Evolutionary conservation across 2,888 invertebrate species (phyloP).

Genomic region (Crioceris asparagi): DNA sequence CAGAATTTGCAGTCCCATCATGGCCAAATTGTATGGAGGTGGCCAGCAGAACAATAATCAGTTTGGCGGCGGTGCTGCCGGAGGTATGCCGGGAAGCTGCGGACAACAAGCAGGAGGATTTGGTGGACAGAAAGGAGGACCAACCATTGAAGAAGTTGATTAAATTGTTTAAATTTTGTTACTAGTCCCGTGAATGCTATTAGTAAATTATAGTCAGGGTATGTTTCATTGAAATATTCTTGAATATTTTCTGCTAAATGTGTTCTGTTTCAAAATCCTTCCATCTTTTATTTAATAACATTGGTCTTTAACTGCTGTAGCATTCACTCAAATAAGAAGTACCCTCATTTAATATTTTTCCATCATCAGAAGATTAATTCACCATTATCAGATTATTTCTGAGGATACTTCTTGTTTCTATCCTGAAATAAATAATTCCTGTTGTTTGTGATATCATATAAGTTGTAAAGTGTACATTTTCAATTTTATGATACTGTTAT

Average conservation of each 20-base stretch:
- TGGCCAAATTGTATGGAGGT: conserved; percentile 43
- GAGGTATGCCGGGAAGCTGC: conserved; percentile 8
- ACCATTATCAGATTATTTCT: no score
- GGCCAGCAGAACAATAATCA: conserved; percentile 18
- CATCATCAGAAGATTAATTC: no score
- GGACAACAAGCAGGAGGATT: conserved; percentile 11
- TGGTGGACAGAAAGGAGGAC: conserved; percentile 9
- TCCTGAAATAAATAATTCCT: no score
- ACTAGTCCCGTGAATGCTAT: conserved; percentile 1
- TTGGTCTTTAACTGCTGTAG: background rate
- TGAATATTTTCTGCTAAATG: background rate
- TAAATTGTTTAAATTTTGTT: conserved; percentile 6
- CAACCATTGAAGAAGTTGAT: conserved; percentile 14
- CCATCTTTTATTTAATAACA: no score
- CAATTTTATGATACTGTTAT: no score
- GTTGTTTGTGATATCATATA: no score
- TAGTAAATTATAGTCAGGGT: background rate
- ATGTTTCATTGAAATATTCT: background rate
- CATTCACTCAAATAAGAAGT: background rate
- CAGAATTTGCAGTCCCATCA: conserved; percentile 43
- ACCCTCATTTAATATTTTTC: no score
- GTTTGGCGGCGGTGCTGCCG: conserved; percentile 12
- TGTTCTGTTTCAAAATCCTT: no score
- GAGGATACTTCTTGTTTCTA: no score
- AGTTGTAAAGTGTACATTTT: no score